Evolutionary conservation across 2,888 invertebrate genomes (phyloP), one percentile per base, ranked within the genome.

Genomic region (Oscheius sp.): DNA sequence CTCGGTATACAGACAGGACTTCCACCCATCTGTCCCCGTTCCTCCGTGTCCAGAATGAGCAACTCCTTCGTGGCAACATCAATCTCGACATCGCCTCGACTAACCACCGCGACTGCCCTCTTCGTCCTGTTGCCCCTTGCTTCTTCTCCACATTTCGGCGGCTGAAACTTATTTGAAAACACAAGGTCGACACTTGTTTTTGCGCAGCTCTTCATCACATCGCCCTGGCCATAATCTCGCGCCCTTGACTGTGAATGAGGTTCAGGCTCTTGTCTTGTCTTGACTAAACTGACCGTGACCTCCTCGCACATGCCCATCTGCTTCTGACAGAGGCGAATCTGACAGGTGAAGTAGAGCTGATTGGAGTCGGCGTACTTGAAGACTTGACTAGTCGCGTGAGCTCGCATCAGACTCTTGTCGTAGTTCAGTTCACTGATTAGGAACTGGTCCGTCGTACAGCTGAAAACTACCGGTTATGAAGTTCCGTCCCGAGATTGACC

Each of bases 331-430:
- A 89, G 74, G 51, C 87, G 74, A 53, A 89, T 86, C 71, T 88
- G 88, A 73, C 89, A 89, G 0, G 88, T 87, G 80, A 89, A 89
- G 70, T 83, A 88, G 48, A 89, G 73, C 53, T 87, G 88, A 74
- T 87, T 88, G 5, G 87, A 85, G 70, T 89, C 89, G 35, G 88
- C 89, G 71, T 88, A 89, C 76, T 89, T 89, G 84, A 88, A 89
- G 13, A 84, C 86, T 60, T 86, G 86, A 75, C 86, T 86, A 11
- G 84, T 81, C 0, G 88, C 87, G 65, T 88, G 85, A 0, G 88
- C 88, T 63, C 85, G 74, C 88, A 87, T 89, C 37, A 85, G 75
- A n/a, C 76, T 79, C 9, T 70, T 72, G 51, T 87, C 87, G 63
- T 88, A 88, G 0, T 79, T 79, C 32, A 88, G 78, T 58, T 86